Evolutionary conservation across 2,797 vertebrate species (phyloP).

Genomic region (Avahi laniger): DNA sequence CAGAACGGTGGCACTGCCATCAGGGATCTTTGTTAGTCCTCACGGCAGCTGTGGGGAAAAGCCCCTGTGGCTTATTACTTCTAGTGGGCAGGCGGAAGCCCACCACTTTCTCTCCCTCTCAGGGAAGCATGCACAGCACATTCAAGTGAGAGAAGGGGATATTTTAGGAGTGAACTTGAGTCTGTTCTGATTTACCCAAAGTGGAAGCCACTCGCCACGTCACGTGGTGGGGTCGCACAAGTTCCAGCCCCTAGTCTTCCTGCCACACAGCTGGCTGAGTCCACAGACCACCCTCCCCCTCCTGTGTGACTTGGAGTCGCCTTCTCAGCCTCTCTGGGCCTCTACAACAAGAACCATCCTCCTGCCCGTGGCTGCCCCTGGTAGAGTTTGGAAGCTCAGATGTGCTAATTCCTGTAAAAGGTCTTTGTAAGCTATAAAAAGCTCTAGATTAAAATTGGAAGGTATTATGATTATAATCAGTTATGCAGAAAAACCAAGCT

Average conservation of each 20-base stretch:
- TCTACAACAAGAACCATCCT: background rate
- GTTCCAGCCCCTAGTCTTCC: background rate
- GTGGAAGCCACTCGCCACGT: background rate
- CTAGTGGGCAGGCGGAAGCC: background rate
- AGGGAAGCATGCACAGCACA: background rate
- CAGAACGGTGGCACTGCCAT: background rate
- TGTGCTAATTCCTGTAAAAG: background rate
- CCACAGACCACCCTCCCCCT: background rate
- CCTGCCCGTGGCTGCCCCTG: background rate
- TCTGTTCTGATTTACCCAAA: background rate
- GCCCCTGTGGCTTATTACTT: background rate
- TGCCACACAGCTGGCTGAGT: background rate
- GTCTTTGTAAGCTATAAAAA: constrained; percentile 40
- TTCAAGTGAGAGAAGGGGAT: background rate
- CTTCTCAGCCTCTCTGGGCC: background rate
- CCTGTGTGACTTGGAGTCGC: background rate
- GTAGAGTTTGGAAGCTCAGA: background rate
- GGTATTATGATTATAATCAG: constrained; percentile 12
- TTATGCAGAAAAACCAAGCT: constrained; percentile 17
- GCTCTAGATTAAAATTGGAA: constrained; percentile 47
- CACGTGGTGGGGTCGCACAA: too few species aligned
- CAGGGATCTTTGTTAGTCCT: background rate
- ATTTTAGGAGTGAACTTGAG: background rate
- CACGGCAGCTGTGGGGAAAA: background rate
- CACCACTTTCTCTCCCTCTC: background rate